A percentile compares a stretch with the other conserved stretches of the same genome.
phyloP scores from a whole-genome alignment of 2,113 vertebrate species.

The Oncorhynchus keta region DNA sequence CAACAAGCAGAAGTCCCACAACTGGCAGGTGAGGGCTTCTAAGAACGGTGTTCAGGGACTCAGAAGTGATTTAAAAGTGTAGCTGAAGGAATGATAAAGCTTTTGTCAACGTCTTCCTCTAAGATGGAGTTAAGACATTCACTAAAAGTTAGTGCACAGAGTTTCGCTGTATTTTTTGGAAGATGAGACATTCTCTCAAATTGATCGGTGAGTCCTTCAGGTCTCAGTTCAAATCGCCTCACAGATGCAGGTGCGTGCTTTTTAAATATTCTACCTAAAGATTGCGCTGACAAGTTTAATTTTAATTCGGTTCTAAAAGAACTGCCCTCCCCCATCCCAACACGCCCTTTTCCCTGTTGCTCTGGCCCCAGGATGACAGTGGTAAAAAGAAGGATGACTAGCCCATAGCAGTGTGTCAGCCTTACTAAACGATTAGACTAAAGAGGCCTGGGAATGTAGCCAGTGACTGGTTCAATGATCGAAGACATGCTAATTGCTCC shows the following conservation, averaged over 20 bases:
- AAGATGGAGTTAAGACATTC: neutral
- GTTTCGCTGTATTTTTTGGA: neutral
- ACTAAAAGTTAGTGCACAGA: neutral
- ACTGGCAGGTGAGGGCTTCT: neutral
- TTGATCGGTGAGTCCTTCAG: no score
- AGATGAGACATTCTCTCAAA: neutral
- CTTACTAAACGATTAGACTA: neutral
- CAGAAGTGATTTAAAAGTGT: neutral
- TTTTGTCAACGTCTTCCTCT: neutral
- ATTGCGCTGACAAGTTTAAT: no score
- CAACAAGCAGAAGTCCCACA: neutral
- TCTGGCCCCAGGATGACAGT: neutral
- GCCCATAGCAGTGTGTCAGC: neutral
- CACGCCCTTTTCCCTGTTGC: neutral
- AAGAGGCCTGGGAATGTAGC: neutral
- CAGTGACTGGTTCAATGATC: neutral
- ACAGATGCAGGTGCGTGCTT: no score
- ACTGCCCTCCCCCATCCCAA: no score
- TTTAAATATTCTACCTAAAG: no score
- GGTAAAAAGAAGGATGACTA: neutral
- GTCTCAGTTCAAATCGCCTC: no score
- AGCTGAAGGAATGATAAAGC: neutral
- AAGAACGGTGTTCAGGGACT: neutral
- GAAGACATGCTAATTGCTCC: neutral
- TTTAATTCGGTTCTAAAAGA: no score